Evolutionary conservation across 2,113 vertebrate species (phyloP).

Genomic region (Phalacrocorax carbo): DNA sequence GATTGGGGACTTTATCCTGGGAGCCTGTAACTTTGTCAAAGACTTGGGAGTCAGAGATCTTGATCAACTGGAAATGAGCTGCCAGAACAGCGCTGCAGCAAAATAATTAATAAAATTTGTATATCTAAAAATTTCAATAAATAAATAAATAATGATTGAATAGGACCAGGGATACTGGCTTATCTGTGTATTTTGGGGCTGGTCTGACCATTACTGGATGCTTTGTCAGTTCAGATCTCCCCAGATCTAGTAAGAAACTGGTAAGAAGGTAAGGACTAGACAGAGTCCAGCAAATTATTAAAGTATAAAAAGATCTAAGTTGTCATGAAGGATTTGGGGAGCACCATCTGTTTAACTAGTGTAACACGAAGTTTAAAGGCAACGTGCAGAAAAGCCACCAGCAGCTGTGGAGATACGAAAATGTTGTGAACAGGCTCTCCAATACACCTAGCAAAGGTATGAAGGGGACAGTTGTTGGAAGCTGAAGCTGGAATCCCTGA

Average conservation of each 20-base stretch:
- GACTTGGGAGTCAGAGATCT: not conserved
- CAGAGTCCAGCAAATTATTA: not conserved
- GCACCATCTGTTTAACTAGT: not conserved
- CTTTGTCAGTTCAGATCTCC: not conserved
- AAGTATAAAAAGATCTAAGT: not conserved
- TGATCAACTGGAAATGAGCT: not conserved
- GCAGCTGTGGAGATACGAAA: not conserved
- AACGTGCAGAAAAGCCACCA: not conserved
- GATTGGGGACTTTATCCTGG: not conserved
- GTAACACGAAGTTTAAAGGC: not conserved
- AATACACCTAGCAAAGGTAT: not conserved
- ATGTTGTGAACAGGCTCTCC: not conserved
- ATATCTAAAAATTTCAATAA: not conserved
- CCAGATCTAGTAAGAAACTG: not conserved
- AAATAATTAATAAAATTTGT: not conserved
- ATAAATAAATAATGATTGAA: not conserved
- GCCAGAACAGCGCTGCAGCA: not conserved
- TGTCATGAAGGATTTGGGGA: not conserved
- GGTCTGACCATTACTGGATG: not conserved
- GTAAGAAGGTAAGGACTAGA: not conserved
- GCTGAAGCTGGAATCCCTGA: not conserved
- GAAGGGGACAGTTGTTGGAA: not conserved
- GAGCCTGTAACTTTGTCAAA: not conserved
- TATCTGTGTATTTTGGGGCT: not conserved
- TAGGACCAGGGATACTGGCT: not conserved